Evolutionary conservation across 1,140 invertebrate species (phyloP), one percentile per base, ranked within the genome.

Genomic region (Heliconius hewitsoni): DNA sequence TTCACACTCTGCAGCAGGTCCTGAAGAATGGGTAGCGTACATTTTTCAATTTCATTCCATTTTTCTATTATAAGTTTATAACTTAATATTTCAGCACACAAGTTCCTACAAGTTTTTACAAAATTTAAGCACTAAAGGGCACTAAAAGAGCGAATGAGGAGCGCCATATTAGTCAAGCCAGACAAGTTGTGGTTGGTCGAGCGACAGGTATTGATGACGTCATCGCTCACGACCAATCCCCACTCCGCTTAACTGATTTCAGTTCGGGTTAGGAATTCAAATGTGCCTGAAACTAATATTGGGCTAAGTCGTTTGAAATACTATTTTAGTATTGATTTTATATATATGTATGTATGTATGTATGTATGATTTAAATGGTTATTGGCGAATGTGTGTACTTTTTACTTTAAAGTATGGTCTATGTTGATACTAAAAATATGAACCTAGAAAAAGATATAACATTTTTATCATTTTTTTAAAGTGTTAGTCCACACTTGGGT

Each of bases 161-260:
- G 73, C 81, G 19, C 55, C 78, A 50, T 72, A 77, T 77, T 77
- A 77, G 76, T 77, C 76, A 77, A 42, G 27, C 23, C 70, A 76
- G 81, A 71, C 75, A 66, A 75, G 81, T 79, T 85, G 87, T 78
- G 87, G 87, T 87, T 86, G 87, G 85, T 83, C 82, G 82, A 83
- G 77, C 80, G 87, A 87, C 83, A 81, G 79, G 76, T 87, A 89
- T 89, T 88, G 86, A 90, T 89, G 87, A 88, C 87, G 87, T 89
- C 89, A 90, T 89, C 87, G 80, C 82, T 89, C 86, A 89, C 85
- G 57, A 83, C 89, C 89, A 90, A 90, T 90, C 88, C 83, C 75
- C 74, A 78, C 78, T 79, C 81, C 71, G 84, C 83, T 84, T 84
- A 86, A 88, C 84, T 83, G 87, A 88, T 90, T 89, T 87, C 83